Evolutionary conservation across 2,797 vertebrate genomes (phyloP).

Genomic region (Darevskia mixta): DNA sequence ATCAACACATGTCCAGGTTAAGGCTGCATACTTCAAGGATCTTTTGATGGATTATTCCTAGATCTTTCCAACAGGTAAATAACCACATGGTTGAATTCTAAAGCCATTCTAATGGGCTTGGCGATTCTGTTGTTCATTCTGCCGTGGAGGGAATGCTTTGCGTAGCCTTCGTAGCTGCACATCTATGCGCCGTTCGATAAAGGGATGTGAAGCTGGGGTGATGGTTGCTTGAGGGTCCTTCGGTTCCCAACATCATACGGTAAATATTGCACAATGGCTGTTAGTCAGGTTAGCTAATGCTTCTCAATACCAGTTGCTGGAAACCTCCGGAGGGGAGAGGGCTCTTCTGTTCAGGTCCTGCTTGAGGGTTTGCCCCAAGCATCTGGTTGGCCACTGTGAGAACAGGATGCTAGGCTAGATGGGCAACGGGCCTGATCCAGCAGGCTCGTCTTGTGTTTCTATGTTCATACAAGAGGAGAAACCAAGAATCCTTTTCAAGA

Average conservation of each 20-base stretch:
- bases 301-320: background rate
- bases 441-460: too few species aligned
- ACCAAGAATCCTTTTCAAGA: too few species aligned
- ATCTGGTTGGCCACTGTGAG: too few species aligned
- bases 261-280: background rate
- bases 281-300: too few species aligned
- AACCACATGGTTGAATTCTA: slow-evolving; percentile 48
- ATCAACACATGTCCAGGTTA: slow-evolving; percentile 68
- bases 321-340: background rate
- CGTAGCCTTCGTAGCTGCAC: background rate
- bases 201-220: too few species aligned
- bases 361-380: too few species aligned
- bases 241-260: background rate
- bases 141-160: background rate
- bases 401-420: too few species aligned
- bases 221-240: too few species aligned
- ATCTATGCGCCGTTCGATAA: background rate
- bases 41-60: slow-evolving; percentile 84
- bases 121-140: background rate
- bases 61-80: slow-evolving; percentile 75
- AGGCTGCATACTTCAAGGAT: slow-evolving; percentile 69
- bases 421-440: too few species aligned
- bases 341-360: too few species aligned
- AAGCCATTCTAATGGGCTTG: background rate
- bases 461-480: too few species aligned